Evolutionary conservation across 2,888 invertebrate species (phyloP).

Genomic region (Diarsia rubi): DNA sequence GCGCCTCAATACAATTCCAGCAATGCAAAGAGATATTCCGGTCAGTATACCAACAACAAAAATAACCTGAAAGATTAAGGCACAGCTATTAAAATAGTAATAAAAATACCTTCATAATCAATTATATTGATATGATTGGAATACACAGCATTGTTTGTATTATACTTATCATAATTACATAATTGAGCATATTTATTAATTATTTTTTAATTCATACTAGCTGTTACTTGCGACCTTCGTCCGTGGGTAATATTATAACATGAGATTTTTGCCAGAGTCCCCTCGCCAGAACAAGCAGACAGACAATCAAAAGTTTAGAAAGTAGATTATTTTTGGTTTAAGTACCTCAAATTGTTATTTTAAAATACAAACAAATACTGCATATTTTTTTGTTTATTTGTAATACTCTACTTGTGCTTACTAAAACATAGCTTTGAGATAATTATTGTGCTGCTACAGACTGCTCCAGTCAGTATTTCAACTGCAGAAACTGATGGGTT

Average conservation of each 20-base stretch:
- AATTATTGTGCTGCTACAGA: background rate
- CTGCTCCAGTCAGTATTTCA: background rate
- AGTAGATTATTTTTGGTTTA: too few relatives aligned
- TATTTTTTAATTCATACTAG: background rate
- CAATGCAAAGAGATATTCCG: slow-evolving; percentile 92
- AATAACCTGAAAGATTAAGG: slow-evolving; percentile 89
- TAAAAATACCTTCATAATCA: slow-evolving; percentile 1
- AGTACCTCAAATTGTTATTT: too few relatives aligned
- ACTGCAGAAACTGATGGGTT: background rate
- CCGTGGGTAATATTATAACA: background rate
- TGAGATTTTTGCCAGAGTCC: background rate
- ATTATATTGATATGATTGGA: slow-evolving; percentile 3
- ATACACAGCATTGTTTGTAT: background rate
- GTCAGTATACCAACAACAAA: slow-evolving; percentile 93
- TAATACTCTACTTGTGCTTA: background rate
- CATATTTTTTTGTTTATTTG: too few relatives aligned
- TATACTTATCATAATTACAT: background rate
- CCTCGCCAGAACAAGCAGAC: background rate
- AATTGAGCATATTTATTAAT: background rate
- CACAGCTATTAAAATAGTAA: slow-evolving; percentile 13
- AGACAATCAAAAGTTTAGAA: too few relatives aligned
- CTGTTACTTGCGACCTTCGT: background rate
- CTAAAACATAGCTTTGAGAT: background rate
- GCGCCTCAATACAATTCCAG: slow-evolving; percentile 92
- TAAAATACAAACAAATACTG: too few relatives aligned